Percentiles rank a stretch among this genome's conserved stretches.
phyloP scores from a whole-genome alignment of 2,113 vertebrate genomes.

The Choloepus hoffmanni region DNA sequence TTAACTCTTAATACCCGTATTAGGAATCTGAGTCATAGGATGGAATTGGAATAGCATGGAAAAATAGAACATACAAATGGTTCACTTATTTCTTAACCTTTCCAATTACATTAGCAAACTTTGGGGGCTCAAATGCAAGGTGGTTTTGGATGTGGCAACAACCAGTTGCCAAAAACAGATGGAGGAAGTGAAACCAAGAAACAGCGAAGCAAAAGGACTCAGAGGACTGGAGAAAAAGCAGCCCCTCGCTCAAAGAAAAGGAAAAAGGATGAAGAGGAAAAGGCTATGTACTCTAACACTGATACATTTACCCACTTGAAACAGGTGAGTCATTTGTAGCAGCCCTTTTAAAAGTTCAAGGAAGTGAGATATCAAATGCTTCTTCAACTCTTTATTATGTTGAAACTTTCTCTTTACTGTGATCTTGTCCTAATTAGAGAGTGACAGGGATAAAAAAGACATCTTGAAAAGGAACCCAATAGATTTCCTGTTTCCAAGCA shows the following conservation, averaged over 20 bases:
- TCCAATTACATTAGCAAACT: slow-evolving; percentile 84
- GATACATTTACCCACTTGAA: slow-evolving; percentile 93
- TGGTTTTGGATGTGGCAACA: slow-evolving; percentile 86
- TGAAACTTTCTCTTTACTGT: background rate
- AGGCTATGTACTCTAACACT: slow-evolving; percentile 86
- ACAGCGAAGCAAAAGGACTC: slow-evolving; percentile 91
- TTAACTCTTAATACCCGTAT: background rate
- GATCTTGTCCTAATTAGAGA: slow-evolving; percentile 20
- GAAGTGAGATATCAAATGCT: background rate
- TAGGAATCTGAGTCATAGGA: background rate
- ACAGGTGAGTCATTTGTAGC: slow-evolving; percentile 87
- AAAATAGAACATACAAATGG: background rate
- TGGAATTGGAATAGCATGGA: background rate
- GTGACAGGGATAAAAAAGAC: background rate
- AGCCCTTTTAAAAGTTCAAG: background rate
- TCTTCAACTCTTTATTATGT: background rate
- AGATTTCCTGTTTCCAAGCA: background rate
- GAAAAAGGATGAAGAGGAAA: slow-evolving; percentile 95
- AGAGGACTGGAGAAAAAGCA: slow-evolving; percentile 89
- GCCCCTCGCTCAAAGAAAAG: slow-evolving; percentile 93
- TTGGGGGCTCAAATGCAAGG: slow-evolving; percentile 85
- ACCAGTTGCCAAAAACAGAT: slow-evolving; percentile 86
- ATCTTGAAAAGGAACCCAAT: background rate
- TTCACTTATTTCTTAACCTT: slow-evolving; percentile 69
- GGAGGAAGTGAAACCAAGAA: slow-evolving; percentile 92